phyloP scores from a whole-genome alignment of 2,888 invertebrate genomes.

The Chloromyia formosa region DNA sequence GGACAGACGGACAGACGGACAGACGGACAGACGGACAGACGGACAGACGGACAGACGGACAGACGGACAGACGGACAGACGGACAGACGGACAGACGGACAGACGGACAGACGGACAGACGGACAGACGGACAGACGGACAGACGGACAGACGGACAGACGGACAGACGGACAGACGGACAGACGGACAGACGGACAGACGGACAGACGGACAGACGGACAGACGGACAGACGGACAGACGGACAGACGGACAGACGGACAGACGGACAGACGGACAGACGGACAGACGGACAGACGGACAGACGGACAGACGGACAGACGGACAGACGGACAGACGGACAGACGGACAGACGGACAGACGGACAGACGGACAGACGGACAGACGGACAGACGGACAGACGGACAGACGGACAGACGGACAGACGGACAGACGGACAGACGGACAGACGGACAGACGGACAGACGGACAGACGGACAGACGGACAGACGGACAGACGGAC shows the following conservation, averaged over 20 bases:
- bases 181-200: slow-evolving; percentile 25
- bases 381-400: slow-evolving; percentile 25
- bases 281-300: slow-evolving; percentile 15
- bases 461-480: slow-evolving; percentile 32
- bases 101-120: slow-evolving; percentile 25
- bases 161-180: slow-evolving; percentile 25
- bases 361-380: slow-evolving; percentile 25
- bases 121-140: slow-evolving; percentile 19
- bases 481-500: slow-evolving; percentile 32
- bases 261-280: slow-evolving; percentile 5
- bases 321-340: slow-evolving; percentile 25
- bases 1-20: slow-evolving; percentile 13
- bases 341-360: slow-evolving; percentile 25
- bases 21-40: slow-evolving; percentile 8
- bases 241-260: slow-evolving; percentile 15
- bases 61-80: slow-evolving; percentile 25
- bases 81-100: slow-evolving; percentile 25
- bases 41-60: slow-evolving; percentile 25
- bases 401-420: slow-evolving; percentile 19
- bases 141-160: slow-evolving; percentile 23
- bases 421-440: slow-evolving; percentile 23
- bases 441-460: slow-evolving; percentile 18
- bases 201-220: slow-evolving; percentile 25
- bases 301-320: slow-evolving; percentile 8
- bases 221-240: slow-evolving; percentile 21